Evolutionary conservation across 2,888 invertebrate species (phyloP), one percentile per base, ranked within the genome.

Genomic region (Allygus modestus): DNA sequence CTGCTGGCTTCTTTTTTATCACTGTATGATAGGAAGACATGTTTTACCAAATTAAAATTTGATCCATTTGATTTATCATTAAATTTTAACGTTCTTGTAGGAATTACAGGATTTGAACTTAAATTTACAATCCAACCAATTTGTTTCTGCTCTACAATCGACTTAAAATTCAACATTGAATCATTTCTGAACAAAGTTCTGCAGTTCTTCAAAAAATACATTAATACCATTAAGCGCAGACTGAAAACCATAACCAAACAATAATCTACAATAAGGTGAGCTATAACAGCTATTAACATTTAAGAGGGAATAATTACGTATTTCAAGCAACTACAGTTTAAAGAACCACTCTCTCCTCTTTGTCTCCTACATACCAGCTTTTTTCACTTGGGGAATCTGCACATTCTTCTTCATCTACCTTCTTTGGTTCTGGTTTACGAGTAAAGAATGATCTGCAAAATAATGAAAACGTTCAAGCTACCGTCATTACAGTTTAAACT

Each of bases 361-460:
- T 0, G 65, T 65, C 15, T 65, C 41, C 7, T 41, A 69, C 69
- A 31, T 33, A 75, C 87, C 85, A 46, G 85, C 83, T 28, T 85
- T 77, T 58, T 86, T 83, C 11, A 20, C 31, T 84, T 58, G 17
- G 20, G 43, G 33, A 7, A 46, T 37, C 5, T 46, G 26, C 51
- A 37, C 28, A 9, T 7, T 51, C 83, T 73, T 83, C 58, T 58
- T 86, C 85, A 43, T 85, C 87, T n/a, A 71, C 71, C 15, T 87
- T 87, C 77, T 87, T 87, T 51, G 88, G 88, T 23, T 88, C 84
- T 17, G 89, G 87, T 26, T 89, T 86, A 88, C 89, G 90, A 69
- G 89, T 88, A 87, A 92, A 92, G 87, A 91, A 92, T 43, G 91
- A 91, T 82, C 91, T 92, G 86, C 41, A 87, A 87, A 33, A 41